These are phyloP conservation scores for Acrocephalus scirpaceus DNA, from an alignment of 2,797 vertebrate genomes.

Conservation along the genomic window DNA sequence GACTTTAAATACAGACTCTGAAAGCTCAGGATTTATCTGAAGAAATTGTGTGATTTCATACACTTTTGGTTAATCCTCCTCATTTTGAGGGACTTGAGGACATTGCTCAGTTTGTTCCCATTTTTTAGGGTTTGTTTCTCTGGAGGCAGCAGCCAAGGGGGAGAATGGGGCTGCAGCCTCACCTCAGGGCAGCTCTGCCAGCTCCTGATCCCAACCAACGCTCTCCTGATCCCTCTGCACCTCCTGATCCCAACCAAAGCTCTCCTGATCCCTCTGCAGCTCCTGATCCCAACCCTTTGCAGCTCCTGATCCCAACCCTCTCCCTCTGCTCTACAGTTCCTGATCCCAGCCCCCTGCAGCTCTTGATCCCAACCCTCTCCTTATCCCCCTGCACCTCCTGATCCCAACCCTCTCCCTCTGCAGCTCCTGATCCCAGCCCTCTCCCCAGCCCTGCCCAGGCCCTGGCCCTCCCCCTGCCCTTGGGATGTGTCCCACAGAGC, in stretches of 20 bases:
- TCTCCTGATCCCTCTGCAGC: neutral
- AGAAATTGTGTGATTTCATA: neutral
- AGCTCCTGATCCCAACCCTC: neutral
- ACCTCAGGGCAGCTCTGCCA: neutral
- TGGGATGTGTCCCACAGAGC: neutral
- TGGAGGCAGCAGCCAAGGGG: neutral
- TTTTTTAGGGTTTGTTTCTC: neutral
- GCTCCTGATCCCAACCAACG: neutral
- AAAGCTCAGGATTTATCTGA: conserved; percentile 24
- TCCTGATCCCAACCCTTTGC: neutral
- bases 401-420: neutral
- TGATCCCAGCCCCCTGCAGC: neutral
- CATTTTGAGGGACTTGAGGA: neutral
- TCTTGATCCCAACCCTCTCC: neutral
- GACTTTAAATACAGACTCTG: conserved; percentile 49
- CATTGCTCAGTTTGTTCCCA: neutral
- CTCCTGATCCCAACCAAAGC: neutral
- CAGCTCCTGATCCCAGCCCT: neutral
- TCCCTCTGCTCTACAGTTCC: no score
- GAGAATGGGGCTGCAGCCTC: neutral
- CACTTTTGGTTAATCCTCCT: conserved; percentile 9
- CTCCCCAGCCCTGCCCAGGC: neutral
- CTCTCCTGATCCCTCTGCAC: no score
- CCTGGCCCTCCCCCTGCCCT: neutral
- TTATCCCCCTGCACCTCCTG: neutral